These are phyloP conservation scores for Xestia c-nigrum DNA, from an alignment of 2,888 invertebrate species.

Conservation along the genomic window DNA sequence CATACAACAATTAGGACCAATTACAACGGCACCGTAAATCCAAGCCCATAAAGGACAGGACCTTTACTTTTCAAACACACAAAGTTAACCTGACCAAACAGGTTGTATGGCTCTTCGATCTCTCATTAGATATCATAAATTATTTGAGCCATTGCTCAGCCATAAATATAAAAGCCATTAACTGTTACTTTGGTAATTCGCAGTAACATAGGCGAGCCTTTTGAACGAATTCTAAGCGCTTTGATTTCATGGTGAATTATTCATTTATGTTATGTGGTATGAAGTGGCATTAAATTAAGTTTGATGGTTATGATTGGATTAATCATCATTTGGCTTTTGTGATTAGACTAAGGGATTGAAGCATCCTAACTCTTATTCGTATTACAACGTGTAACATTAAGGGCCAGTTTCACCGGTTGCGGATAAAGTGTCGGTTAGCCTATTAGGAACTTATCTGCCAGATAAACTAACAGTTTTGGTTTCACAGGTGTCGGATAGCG, in stretches of 20 bases:
- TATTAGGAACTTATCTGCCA: too few relatives aligned
- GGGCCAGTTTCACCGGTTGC: too few relatives aligned
- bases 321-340: constrained; percentile 43
- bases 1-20: constrained; percentile 10
- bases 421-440: too few relatives aligned
- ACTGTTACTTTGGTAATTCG: constrained; percentile 49
- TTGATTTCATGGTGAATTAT: constrained; percentile 65
- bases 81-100: constrained; percentile 31
- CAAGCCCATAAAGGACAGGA: not conserved
- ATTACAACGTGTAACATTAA: too few relatives aligned
- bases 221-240: constrained; percentile 61
- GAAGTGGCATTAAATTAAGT: constrained; percentile 50
- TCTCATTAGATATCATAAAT: constrained; percentile 60
- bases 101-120: constrained; percentile 38
- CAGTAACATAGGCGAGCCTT: constrained; percentile 46
- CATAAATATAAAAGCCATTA: constrained; percentile 56
- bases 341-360: constrained; percentile 8
- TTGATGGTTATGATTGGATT: constrained; percentile 42
- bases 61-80: constrained; percentile 17
- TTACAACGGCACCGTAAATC: constrained; percentile 35
- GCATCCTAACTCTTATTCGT: not conserved
- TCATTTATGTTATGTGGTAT: constrained; percentile 44
- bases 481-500: too few relatives aligned
- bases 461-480: too few relatives aligned
- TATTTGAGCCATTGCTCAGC: constrained; percentile 37